These are phyloP conservation scores for Papilio aristodemus DNA, from an alignment of 1,140 invertebrate genomes.

Conservation along the genomic window DNA sequence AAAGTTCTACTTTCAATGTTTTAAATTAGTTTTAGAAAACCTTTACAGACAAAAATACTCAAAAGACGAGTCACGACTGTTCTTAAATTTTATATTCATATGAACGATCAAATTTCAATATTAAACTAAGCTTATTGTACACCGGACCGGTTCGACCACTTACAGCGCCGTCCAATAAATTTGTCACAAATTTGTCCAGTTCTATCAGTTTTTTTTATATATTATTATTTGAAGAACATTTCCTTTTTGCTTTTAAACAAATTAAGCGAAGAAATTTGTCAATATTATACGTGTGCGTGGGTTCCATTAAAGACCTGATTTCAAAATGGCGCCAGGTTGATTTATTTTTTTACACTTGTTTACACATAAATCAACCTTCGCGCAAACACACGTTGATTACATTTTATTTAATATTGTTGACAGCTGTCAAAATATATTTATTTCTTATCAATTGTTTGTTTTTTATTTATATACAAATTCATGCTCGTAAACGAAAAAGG, in stretches of 20 bases:
- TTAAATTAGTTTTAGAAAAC: too few relatives aligned
- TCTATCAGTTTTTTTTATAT: conserved; percentile 33
- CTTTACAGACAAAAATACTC: not conserved
- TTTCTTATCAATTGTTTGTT: not conserved
- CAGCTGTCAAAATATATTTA: conserved; percentile 12
- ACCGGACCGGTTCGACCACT: conserved; percentile 31
- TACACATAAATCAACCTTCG: conserved; percentile 14
- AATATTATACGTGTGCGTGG: conserved; percentile 23
- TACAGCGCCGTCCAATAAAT: conserved; percentile 29
- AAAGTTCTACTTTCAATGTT: too few relatives aligned
- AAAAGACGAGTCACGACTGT: conserved; percentile 8
- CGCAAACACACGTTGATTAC: conserved; percentile 1
- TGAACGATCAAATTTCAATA: conserved; percentile 34
- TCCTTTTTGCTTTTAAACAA: conserved; percentile 30
- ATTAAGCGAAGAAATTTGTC: conserved; percentile 31
- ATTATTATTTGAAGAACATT: conserved; percentile 29
- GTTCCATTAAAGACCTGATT: conserved; percentile 25
- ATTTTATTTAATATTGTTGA: conserved; percentile 16
- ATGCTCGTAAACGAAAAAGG: too few relatives aligned
- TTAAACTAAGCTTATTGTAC: conserved; percentile 33
- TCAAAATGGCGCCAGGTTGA: conserved; percentile 28
- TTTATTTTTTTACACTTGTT: conserved; percentile 23
- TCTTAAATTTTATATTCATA: conserved; percentile 32
- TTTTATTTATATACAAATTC: not conserved
- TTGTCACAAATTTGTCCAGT: conserved; percentile 34